Percentiles rank a stretch among this genome's conserved stretches.
Conservation (phyloP, 2,888 invertebrate genomes). For the Ctenicera cuprea region DNA sequence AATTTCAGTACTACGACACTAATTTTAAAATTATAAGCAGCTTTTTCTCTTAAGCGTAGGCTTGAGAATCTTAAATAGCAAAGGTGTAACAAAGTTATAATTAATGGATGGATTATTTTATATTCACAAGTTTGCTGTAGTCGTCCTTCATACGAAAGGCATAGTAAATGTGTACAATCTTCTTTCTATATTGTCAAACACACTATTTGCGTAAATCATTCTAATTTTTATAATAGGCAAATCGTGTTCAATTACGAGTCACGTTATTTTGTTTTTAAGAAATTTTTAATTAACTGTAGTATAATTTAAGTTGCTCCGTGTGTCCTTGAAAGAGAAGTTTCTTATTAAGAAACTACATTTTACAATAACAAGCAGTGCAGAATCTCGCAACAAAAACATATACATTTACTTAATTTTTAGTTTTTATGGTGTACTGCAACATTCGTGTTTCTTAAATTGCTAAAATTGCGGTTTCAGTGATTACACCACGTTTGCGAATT, state of each 20-base stretch:
- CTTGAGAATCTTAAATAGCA: constrained; percentile 18
- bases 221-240: constrained; percentile 6
- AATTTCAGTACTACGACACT: constrained; percentile 12
- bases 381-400: too few relatives aligned
- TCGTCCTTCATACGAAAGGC: constrained; percentile 13
- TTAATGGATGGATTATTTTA: background rate
- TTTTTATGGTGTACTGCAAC: too few relatives aligned
- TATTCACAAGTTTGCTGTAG: constrained; percentile 16
- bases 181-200: background rate
- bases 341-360: too few relatives aligned
- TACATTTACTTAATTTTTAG: too few relatives aligned
- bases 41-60: constrained; percentile 25
- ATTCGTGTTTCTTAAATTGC: too few relatives aligned
- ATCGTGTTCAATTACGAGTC: constrained; percentile 17
- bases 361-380: too few relatives aligned
- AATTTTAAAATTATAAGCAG: constrained; percentile 12
- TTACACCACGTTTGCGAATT: too few relatives aligned
- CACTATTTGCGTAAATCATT: constrained; percentile 2
- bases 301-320: too few relatives aligned
- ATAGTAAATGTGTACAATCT: constrained; percentile 20
- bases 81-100: constrained; percentile 7
- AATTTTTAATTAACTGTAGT: background rate
- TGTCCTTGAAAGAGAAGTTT: too few relatives aligned
- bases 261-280: background rate
- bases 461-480: too few relatives aligned